phyloP scores from a whole-genome alignment of 2,797 vertebrate species.

The Pogonophryne albipinna region DNA sequence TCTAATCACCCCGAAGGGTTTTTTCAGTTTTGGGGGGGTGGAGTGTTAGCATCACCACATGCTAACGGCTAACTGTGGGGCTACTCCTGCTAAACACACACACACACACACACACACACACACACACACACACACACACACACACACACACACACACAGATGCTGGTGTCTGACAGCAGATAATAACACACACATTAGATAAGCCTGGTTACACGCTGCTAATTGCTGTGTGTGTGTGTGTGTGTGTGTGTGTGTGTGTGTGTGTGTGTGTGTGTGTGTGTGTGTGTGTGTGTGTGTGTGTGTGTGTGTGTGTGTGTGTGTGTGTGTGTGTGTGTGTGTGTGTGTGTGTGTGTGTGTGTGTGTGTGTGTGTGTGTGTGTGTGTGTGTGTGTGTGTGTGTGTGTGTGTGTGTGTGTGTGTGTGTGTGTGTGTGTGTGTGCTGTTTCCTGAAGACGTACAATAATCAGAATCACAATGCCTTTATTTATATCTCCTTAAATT shows the following conservation, averaged over 20 bases:
- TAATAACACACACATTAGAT: slow-evolving; percentile 52
- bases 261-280: neutral
- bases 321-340: too few species aligned
- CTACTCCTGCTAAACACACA: slow-evolving; percentile 17
- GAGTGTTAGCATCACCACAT: slow-evolving; percentile 34
- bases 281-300: too few species aligned
- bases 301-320: too few species aligned
- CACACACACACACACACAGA: too few species aligned
- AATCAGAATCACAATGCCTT: neutral
- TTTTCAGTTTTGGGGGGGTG: neutral
- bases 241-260: neutral
- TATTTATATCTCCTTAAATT: too few species aligned
- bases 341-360: too few species aligned
- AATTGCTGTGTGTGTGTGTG: slow-evolving; percentile 26
- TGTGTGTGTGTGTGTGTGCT: too few species aligned
- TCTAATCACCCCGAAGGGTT: slow-evolving; percentile 50
- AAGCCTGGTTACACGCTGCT: slow-evolving; percentile 51
- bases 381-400: too few species aligned
- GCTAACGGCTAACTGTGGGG: slow-evolving; percentile 54
- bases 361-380: too few species aligned
- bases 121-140: neutral
- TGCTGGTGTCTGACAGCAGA: too few species aligned
- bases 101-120: neutral
- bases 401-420: too few species aligned
- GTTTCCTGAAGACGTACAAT: neutral